Evolutionary conservation across 2,888 invertebrate species (phyloP), one percentile per base, ranked within the genome.

Genomic region (Acronicta alni): DNA sequence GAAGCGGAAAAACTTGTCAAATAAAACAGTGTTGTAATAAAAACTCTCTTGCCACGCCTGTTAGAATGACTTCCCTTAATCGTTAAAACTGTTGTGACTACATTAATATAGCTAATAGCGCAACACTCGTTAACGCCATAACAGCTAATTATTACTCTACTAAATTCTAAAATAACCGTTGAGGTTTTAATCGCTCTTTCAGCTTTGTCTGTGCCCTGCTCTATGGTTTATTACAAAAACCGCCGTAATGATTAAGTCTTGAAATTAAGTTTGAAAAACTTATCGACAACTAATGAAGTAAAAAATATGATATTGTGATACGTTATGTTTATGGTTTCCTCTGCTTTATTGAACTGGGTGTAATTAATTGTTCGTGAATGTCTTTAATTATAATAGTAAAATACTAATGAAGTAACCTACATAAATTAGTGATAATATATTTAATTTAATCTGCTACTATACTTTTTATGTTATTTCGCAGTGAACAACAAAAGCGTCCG

Each of bases 11-110:
- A 75, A 14, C 45, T 56, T 66, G 67, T 72, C 69, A 66, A 78
- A 75, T 69, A 67, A 71, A 35, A 74, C 68, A 66, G 67, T 72
- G 73, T 51, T 63, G 64, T 59, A 72, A 54, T 76, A 67, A 80
- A 77, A 79, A 77, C 52, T 64, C 69, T 71, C 72, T 78, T 77
- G 85, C 86, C 83, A 79, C 76, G 80, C 74, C 71, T 77, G 69
- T 85, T 80, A 80, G 78, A 81, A 82, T 80, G 77, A 85, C 88
- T 88, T 89, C 89, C 90, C 81, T 81, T 81, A 77, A 83, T 81
- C 86, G 81, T 85, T 86, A 86, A 85, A 84, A 79, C 74, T 68
- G 75, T 79, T 80, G 75, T 81, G 80, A 84, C 81, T 73, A 75
- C 78, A 83, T 84, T 86, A 84, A 83, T 82, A 76, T 72, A 67